Evolutionary conservation across 2,888 invertebrate genomes (phyloP).

Genomic region (Ectemnius cavifrons): DNA sequence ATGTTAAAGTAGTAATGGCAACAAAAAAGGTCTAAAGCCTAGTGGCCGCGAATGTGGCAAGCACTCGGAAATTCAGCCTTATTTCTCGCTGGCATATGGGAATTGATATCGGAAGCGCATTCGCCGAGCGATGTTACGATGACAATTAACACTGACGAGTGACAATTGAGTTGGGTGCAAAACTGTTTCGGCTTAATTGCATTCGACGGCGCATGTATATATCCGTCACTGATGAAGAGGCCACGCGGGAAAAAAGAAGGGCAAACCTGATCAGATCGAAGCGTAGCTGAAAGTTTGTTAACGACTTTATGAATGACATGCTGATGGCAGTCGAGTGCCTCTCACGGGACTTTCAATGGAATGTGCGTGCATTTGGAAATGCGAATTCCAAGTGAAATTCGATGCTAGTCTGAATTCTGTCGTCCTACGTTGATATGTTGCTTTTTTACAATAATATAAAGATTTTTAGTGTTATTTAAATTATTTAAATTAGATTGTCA

Average conservation of each 20-base stretch:
- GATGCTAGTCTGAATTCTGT: too few species aligned
- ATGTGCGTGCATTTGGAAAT: slow-evolving; percentile 14
- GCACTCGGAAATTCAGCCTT: too few species aligned
- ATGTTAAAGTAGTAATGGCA: too few species aligned
- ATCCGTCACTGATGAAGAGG: not conserved
- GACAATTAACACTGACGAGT: slow-evolving; percentile 22
- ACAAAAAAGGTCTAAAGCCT: too few species aligned
- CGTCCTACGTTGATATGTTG: too few species aligned
- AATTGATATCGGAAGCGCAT: slow-evolving; percentile 5
- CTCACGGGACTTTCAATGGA: slow-evolving; percentile 12
- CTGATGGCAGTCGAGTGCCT: slow-evolving; percentile 28
- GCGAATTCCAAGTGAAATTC: slow-evolving; percentile 2
- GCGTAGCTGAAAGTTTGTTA: slow-evolving; percentile 40
- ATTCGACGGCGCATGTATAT: slow-evolving; percentile 5
- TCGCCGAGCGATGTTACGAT: slow-evolving; percentile 11
- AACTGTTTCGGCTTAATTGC: slow-evolving; percentile 35
- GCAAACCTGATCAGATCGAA: slow-evolving; percentile 4
- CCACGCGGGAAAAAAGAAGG: slow-evolving; percentile 3
- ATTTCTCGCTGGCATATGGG: not conserved
- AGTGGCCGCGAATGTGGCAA: too few species aligned
- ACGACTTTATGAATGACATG: slow-evolving; percentile 41
- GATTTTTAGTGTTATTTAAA: too few species aligned
- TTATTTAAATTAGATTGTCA: too few species aligned
- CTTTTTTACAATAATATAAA: too few species aligned
- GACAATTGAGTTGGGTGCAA: slow-evolving; percentile 18